phyloP scores from a whole-genome alignment of 2,797 vertebrate species.

The Anguilla marmorata region DNA sequence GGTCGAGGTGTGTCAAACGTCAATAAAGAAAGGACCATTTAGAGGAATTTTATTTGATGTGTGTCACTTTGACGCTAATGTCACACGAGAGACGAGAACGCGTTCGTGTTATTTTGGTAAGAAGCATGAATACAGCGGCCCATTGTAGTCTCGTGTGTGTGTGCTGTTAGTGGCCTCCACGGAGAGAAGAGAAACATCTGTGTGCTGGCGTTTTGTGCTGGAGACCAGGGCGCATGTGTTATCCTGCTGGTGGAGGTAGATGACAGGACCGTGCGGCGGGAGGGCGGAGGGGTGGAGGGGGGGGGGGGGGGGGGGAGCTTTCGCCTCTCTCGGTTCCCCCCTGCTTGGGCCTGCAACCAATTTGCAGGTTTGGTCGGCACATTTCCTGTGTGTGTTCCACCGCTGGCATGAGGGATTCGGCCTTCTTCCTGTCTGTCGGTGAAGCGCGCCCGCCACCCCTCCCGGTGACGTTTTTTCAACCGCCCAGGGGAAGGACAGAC shows the following conservation, averaged over 20 bases:
- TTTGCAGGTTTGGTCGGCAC: constrained; percentile 18
- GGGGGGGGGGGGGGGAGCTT: background rate
- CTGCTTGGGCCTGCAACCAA: constrained; percentile 27
- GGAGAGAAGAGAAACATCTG: constrained; percentile 24
- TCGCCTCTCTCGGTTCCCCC: background rate
- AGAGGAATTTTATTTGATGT: background rate
- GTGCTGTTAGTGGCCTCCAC: constrained; percentile 1
- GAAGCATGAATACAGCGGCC: background rate
- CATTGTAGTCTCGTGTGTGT: background rate
- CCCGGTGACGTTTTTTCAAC: constrained; percentile 5
- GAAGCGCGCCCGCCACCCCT: too few species aligned
- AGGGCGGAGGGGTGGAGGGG: background rate
- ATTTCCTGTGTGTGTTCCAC: constrained; percentile 21
- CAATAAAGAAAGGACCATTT: constrained; percentile 1
- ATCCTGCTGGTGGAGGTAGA: background rate
- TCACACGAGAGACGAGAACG: background rate
- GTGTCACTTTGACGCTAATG: background rate
- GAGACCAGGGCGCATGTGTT: background rate
- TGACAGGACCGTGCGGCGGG: background rate
- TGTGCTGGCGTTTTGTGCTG: background rate
- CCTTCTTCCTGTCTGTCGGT: constrained; percentile 10
- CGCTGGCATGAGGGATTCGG: background rate
- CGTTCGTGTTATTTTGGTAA: background rate
- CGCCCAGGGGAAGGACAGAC: constrained; percentile 3
- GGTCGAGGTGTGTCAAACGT: too few species aligned